Evolutionary conservation across 2,113 vertebrate genomes (phyloP).

Genomic region (Meriones unguiculatus): DNA sequence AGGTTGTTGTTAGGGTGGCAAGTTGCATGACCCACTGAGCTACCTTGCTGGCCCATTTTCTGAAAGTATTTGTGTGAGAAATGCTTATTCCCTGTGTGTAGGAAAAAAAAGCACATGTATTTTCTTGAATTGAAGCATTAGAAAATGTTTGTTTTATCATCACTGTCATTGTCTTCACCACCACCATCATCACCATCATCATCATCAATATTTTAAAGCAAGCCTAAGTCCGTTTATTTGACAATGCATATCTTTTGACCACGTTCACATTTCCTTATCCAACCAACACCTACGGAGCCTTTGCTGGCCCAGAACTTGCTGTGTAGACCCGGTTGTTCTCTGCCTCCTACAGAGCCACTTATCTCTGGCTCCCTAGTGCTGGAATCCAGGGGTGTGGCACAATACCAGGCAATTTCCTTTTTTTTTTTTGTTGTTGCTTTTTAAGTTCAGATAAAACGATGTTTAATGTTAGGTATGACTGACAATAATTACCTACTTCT

Average conservation of each 20-base stretch:
- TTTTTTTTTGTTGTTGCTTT: not conserved
- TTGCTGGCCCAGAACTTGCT: not conserved
- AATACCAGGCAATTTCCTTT: not conserved
- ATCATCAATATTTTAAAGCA: not conserved
- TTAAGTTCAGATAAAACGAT: conserved; percentile 33
- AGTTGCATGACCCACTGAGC: not conserved
- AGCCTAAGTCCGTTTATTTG: conserved; percentile 56
- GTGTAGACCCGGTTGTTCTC: not conserved
- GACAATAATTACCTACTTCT: conserved; percentile 51
- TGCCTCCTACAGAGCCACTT: not conserved
- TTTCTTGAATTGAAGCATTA: conserved; percentile 7
- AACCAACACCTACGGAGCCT: not conserved
- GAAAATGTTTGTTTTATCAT: conserved; percentile 40
- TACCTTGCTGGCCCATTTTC: not conserved
- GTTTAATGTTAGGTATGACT: conserved; percentile 22
- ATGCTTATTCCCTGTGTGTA: not conserved
- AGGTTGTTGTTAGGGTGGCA: not conserved
- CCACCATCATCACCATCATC: not conserved
- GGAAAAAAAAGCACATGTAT: not conserved
- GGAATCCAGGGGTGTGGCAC: not conserved
- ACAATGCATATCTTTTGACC: conserved; percentile 22
- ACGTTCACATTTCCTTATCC: conserved; percentile 20
- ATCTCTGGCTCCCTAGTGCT: not conserved
- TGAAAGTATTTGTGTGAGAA: conserved; percentile 29
- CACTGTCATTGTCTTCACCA: too few species aligned